Evolutionary conservation across 2,888 invertebrate genomes (phyloP).

Genomic region (Lasioglossum zephyrum): DNA sequence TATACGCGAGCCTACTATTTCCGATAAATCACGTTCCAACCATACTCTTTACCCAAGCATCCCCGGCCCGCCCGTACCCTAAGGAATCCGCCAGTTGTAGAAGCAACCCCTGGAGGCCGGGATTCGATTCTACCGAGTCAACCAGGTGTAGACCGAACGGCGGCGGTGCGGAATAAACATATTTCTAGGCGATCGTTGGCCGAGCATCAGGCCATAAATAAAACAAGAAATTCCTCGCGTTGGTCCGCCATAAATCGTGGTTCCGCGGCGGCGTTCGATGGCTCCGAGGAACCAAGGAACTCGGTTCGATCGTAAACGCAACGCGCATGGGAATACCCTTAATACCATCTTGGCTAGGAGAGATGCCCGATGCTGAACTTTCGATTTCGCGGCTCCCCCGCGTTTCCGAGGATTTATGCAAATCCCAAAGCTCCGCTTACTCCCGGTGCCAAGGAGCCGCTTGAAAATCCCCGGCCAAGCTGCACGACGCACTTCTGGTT

Average conservation of each 20-base stretch:
- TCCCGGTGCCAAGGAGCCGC: constrained; percentile 32
- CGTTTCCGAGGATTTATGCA: constrained; percentile 80
- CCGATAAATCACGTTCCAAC: neutral
- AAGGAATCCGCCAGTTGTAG: neutral
- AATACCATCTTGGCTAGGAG: constrained; percentile 51
- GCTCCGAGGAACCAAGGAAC: constrained; percentile 43
- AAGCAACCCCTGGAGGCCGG: constrained; percentile 30
- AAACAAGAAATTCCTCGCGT: constrained; percentile 58
- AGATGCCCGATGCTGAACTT: constrained; percentile 73
- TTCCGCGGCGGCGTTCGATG: constrained; percentile 40
- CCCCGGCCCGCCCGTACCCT: neutral
- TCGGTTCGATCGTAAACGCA: constrained; percentile 62
- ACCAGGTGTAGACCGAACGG: constrained; percentile 42
- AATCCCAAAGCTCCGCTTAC: constrained; percentile 70
- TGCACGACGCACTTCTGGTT: constrained; percentile 72
- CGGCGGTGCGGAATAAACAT: constrained; percentile 47
- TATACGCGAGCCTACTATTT: neutral
- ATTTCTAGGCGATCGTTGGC: constrained; percentile 44
- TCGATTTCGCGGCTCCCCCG: constrained; percentile 79
- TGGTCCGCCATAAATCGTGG: constrained; percentile 65
- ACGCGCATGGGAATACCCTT: constrained; percentile 50
- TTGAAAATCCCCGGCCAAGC: constrained; percentile 50
- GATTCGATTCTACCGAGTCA: constrained; percentile 40
- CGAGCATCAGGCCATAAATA: constrained; percentile 58
- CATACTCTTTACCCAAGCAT: neutral